A percentile compares a stretch with the other conserved stretches of the same genome.
phyloP scores from a whole-genome alignment of 2,113 vertebrate genomes.

The Protomyctophum bolini region DNA sequence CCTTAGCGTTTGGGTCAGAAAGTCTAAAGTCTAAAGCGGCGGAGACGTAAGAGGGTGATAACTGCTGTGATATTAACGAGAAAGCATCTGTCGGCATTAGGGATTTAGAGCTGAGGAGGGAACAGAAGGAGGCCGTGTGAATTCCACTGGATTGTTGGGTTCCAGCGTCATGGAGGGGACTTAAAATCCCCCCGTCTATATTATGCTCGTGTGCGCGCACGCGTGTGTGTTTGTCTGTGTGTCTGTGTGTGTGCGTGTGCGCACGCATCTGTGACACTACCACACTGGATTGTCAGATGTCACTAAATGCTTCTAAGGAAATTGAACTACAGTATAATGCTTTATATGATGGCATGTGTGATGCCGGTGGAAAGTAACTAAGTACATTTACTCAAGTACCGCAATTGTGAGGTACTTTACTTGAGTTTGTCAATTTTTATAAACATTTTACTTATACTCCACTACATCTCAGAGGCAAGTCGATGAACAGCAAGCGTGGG shows the following conservation, averaged over 20 bases:
- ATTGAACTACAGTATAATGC: constrained; percentile 45
- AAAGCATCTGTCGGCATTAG: constrained; percentile 72
- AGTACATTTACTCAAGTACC: too few species aligned
- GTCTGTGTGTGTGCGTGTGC: constrained; percentile 26
- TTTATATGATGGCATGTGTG: background rate
- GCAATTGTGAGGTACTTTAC: too few species aligned
- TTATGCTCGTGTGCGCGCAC: background rate
- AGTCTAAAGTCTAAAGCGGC: constrained; percentile 66
- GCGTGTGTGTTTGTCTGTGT: background rate
- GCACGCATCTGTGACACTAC: too few species aligned
- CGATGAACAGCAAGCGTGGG: too few species aligned
- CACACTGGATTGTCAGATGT: constrained; percentile 17
- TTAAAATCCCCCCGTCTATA: constrained; percentile 7
- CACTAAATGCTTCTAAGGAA: constrained; percentile 53
- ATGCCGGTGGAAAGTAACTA: too few species aligned
- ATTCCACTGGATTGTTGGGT: constrained; percentile 60
- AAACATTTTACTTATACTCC: too few species aligned
- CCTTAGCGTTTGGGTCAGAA: constrained; percentile 75
- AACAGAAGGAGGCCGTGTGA: constrained; percentile 65
- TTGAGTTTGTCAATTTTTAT: too few species aligned
- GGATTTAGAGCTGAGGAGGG: constrained; percentile 67
- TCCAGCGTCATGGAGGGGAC: constrained; percentile 17
- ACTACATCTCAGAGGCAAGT: too few species aligned
- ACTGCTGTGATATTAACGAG: constrained; percentile 59
- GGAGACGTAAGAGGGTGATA: constrained; percentile 54